Percentiles rank a stretch among this genome's conserved stretches.
Evolutionary conservation across 2,797 vertebrate species (phyloP).

Genomic region (Vireo griseus): DNA sequence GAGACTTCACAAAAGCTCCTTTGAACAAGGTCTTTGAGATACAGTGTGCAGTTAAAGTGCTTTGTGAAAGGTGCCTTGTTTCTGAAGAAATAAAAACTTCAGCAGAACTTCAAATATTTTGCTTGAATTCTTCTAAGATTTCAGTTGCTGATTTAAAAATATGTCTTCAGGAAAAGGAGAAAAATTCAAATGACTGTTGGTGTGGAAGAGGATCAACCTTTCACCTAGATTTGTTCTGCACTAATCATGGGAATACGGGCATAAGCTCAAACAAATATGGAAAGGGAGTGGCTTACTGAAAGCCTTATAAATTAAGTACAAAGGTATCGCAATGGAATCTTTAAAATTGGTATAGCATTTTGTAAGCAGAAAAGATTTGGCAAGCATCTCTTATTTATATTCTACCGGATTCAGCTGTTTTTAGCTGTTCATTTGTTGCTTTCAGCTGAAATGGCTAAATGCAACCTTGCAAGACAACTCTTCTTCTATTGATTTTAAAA

Average conservation of each 20-base stretch:
- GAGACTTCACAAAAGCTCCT: not conserved
- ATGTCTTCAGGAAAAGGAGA: not conserved
- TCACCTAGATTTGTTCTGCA: conserved; percentile 48
- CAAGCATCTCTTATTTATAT: conserved; percentile 32
- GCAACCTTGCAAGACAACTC: not conserved
- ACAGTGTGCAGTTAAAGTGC: not conserved
- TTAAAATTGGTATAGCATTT: conserved; percentile 20
- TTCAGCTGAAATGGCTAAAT: conserved; percentile 15
- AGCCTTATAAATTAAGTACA: conserved; percentile 52
- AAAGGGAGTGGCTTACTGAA: conserved; percentile 57
- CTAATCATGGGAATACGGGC: conserved; percentile 7
- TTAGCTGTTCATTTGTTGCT: not conserved
- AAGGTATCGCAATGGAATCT: conserved; percentile 25
- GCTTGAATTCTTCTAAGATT: not conserved
- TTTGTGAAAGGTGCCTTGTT: conserved; percentile 4
- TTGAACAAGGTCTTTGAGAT: not conserved
- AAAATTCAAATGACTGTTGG: not conserved
- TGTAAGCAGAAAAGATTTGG: conserved; percentile 25
- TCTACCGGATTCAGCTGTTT: conserved; percentile 29
- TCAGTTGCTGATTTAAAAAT: not conserved
- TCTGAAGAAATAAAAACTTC: not conserved
- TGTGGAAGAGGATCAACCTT: conserved; percentile 28
- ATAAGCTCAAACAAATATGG: conserved; percentile 47
- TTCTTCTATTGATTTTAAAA: not conserved
- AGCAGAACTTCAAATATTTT: conserved; percentile 23